Evolutionary conservation across 1,140 invertebrate species (phyloP).

Genomic region (Neodiprion lecontei): DNA sequence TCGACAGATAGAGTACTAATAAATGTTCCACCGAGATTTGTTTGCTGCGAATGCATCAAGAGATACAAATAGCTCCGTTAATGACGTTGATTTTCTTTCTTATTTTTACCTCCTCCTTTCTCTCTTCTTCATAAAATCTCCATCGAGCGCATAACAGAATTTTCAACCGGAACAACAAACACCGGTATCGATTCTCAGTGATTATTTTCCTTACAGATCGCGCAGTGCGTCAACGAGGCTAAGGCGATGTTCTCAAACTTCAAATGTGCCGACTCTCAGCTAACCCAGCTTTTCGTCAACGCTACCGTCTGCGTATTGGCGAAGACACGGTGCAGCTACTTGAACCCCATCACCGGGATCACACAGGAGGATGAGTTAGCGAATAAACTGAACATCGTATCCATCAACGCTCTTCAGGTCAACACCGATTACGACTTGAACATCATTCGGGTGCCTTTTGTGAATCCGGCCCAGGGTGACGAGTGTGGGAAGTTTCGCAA

Average conservation of each 20-base stretch:
- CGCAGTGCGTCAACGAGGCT: conserved; percentile 42
- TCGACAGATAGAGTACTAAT: not conserved
- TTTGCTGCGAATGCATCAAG: no score
- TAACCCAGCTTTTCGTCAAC: conserved; percentile 48
- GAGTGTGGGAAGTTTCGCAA: conserved; percentile 49
- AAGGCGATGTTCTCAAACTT: conserved; percentile 33
- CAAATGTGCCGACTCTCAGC: conserved; percentile 30
- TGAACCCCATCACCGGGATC: conserved; percentile 49
- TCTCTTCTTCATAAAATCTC: not conserved
- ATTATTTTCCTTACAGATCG: conserved; percentile 34
- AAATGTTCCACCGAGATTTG: not conserved
- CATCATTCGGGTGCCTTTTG: conserved; percentile 48
- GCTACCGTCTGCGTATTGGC: conserved; percentile 49
- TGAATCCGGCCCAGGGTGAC: conserved; percentile 32
- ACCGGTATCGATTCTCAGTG: not conserved
- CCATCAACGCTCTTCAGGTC: conserved; percentile 46
- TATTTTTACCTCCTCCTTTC: not conserved
- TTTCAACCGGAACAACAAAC: not conserved
- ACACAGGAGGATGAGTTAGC: conserved; percentile 34
- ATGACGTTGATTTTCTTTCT: no score
- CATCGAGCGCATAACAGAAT: no score
- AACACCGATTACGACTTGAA: conserved; percentile 51
- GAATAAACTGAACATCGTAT: conserved; percentile 37
- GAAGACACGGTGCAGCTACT: conserved; percentile 44
- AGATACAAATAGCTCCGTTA: no score